Base-by-base conservation (phyloP, 2,113 vertebrate species). In the Thymallus thymallus region DNA sequence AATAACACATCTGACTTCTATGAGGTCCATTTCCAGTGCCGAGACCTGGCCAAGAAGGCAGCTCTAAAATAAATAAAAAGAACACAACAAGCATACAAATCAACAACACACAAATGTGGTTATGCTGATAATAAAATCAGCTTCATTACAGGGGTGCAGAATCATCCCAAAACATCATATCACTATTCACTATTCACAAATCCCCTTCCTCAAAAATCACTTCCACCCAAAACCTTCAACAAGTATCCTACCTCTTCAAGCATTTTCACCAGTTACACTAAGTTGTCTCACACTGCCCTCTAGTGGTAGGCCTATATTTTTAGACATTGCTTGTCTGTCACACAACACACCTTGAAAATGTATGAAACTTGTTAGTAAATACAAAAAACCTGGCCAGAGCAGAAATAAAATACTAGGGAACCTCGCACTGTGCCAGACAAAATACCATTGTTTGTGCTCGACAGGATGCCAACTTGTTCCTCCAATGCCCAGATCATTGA, bases 251-350 rank as follows among this genome's bases (percentile, higher is more conserved):
- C 56, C 41, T 56, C 75, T 24, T 46, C 56, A 72, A 51, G 48
- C 16, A 51, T 14, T 16, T 51, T 51, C 16, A 51, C 32, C 32
- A 32, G 35, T 12, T 41, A 41, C 35, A 41, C 9, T 41, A 51
- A 18, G 3, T n/a, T 78, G 51, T 30, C 13, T 48, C 76, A 30
- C 23, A 73, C 5, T 73, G 83, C 87, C 89, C 76, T 71, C 90
- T 86, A 64, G 80, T 91, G 91, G 85, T 77, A 16, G 48, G 48
- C 48, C 48, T 18, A 2, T 9, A 41, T 45, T 13, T 16, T 29
- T 48, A 74, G 48, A 24, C 10, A 76, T 23, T 74, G 16, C 35
- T 72, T 18, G 26, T n/a, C 41, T 41, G 23, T 64, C 62, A 22
- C 22, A 64, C 24, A 64, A 64, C 1, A 0, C 22, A 64, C 4